Conservation (phyloP, 2,888 invertebrate genomes). For the Leptogaster cylindrica region DNA sequence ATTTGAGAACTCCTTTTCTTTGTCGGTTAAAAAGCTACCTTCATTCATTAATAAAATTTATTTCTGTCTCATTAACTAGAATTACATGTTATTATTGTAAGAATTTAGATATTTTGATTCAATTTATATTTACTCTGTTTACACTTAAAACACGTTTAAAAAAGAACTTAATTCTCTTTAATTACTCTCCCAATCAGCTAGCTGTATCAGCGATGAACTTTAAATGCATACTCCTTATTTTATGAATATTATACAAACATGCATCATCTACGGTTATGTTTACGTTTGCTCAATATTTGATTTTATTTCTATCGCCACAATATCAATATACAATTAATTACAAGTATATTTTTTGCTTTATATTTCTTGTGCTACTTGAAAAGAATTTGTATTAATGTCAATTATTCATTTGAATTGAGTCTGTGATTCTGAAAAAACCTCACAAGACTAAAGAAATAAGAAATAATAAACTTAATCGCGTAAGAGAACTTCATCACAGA, state of each 20-base stretch:
- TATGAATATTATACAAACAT: neutral
- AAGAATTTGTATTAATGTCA: neutral
- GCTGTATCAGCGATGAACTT: neutral
- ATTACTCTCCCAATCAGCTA: neutral
- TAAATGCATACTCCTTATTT: neutral
- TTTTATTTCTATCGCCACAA: conserved; percentile 6
- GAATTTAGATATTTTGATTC: conserved; percentile 30
- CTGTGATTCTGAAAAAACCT: no score
- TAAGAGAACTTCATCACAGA: no score
- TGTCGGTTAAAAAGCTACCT: no score
- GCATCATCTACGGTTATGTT: neutral
- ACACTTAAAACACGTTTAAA: neutral
- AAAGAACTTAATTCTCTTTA: neutral
- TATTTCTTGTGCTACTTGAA: no score
- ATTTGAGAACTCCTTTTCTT: no score
- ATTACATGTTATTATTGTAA: conserved; percentile 25
- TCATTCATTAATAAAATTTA: conserved; percentile 35
- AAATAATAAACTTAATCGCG: neutral
- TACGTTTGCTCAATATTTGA: neutral
- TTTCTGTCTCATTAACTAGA: conserved; percentile 31
- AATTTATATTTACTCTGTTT: conserved; percentile 18
- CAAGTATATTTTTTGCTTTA: neutral
- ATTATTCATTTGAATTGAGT: neutral
- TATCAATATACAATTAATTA: conserved; percentile 27
- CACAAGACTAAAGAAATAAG: no score